phyloP scores from a whole-genome alignment of 2,797 vertebrate genomes.

The Erithacus rubecula region DNA sequence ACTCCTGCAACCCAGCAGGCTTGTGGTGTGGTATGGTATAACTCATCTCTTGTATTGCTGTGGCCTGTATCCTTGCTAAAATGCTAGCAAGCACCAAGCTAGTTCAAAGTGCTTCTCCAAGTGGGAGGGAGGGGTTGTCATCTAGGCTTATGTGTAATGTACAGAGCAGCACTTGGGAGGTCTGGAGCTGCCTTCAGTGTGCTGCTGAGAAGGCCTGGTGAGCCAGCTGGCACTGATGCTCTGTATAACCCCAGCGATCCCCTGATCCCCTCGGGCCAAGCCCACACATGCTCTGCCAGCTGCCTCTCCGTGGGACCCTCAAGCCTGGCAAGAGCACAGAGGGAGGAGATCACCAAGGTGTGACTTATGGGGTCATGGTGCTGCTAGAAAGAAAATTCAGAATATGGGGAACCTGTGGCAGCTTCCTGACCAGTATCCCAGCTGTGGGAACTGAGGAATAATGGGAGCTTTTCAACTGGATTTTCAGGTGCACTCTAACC shows the following conservation, averaged over 20 bases:
- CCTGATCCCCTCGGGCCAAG: background rate
- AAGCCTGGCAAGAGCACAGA: background rate
- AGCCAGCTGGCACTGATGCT: background rate
- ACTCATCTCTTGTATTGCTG: background rate
- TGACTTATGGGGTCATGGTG: background rate
- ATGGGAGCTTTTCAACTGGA: background rate
- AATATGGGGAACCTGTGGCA: background rate
- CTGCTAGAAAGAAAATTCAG: background rate
- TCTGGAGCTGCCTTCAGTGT: background rate
- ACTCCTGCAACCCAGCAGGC: background rate
- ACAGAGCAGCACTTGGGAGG: background rate
- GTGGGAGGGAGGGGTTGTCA: rapidly evolving
- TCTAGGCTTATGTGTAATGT: background rate
- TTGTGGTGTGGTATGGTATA: background rate
- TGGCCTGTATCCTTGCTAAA: background rate
- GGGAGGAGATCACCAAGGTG: background rate
- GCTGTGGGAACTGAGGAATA: background rate
- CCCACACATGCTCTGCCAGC: background rate
- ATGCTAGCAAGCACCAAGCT: background rate
- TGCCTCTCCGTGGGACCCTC: rapidly evolving
- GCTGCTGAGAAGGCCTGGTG: background rate
- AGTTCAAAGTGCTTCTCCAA: background rate
- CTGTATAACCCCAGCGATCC: rapidly evolving
- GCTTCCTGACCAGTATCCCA: background rate
- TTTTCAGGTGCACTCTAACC: background rate